phyloP scores from a whole-genome alignment of 2,888 invertebrate genomes.

The Volucella bombylans region DNA sequence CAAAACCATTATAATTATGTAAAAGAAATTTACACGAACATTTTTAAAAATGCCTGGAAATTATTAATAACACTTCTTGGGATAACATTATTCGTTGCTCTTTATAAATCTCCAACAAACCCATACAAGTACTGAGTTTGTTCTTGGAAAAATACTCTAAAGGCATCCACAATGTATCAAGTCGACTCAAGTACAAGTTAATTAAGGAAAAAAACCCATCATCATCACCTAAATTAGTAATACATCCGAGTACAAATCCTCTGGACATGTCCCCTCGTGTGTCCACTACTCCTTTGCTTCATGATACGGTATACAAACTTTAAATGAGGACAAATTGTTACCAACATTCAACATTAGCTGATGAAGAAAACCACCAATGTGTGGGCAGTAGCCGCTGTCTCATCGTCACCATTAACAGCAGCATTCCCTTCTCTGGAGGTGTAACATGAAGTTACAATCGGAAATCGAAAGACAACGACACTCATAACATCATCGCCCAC shows the following conservation, averaged over 20 bases:
- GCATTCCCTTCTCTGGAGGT: conserved; percentile 24
- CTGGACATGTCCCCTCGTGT: conserved; percentile 45
- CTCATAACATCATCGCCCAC: conserved; percentile 70
- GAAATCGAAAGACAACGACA: conserved; percentile 57
- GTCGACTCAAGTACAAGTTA: conserved; percentile 24
- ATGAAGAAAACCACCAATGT: conserved; percentile 26
- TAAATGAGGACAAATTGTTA: conserved; percentile 71
- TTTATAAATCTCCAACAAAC: too few relatives aligned
- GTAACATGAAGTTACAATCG: conserved; percentile 57
- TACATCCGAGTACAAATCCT: conserved; percentile 45
- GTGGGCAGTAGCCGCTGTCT: conserved; percentile 51
- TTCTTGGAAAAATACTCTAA: too few relatives aligned
- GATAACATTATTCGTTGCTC: too few relatives aligned
- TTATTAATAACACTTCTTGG: too few relatives aligned
- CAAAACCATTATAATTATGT: too few relatives aligned
- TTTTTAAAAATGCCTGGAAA: too few relatives aligned
- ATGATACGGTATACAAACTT: not conserved
- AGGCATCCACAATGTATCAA: not conserved
- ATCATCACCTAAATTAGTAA: conserved; percentile 50
- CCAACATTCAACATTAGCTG: conserved; percentile 41
- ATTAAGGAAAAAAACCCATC: conserved; percentile 43
- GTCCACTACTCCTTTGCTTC: conserved; percentile 24
- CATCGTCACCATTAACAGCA: conserved; percentile 37
- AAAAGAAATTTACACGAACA: too few relatives aligned
- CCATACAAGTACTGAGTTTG: too few relatives aligned